Evolutionary conservation across 2,113 vertebrate genomes (phyloP).

Genomic region (Colaptes auratus): DNA sequence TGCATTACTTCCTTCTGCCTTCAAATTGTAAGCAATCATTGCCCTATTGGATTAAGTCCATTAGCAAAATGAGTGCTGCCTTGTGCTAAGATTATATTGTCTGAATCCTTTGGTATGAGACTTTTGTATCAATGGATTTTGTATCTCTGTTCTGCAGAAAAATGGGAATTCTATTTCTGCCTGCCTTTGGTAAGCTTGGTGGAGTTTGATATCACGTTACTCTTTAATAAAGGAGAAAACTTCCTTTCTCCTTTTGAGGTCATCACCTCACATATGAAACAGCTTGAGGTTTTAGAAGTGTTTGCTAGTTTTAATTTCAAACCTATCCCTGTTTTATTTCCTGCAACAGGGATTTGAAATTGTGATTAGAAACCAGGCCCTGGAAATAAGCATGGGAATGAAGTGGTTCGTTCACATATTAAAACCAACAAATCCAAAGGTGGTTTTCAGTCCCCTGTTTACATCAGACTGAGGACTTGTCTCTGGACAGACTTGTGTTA

Average conservation of each 20-base stretch:
- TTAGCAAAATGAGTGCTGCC: not conserved
- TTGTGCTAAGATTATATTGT: not conserved
- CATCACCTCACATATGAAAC: not conserved
- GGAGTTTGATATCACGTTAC: not conserved
- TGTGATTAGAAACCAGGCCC: not conserved
- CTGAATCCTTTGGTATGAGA: not conserved
- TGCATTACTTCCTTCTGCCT: not conserved
- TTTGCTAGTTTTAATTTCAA: not conserved
- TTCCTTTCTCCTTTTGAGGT: not conserved
- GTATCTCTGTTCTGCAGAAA: not conserved
- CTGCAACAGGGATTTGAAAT: not conserved
- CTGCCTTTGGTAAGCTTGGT: constrained; percentile 14
- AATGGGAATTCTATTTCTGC: constrained; percentile 32
- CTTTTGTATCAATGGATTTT: not conserved
- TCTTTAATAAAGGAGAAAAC: not conserved
- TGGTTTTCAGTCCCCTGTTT: not conserved
- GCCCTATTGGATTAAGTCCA: not conserved
- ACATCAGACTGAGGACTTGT: not conserved
- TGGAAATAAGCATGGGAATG: not conserved
- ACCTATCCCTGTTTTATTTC: not conserved
- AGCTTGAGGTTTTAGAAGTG: not conserved
- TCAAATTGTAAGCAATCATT: not conserved
- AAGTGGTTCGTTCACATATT: not conserved
- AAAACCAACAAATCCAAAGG: not conserved
- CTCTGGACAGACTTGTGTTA: not conserved